phyloP scores from a whole-genome alignment of 2,113 vertebrate species.

The Tragelaphus imberbis region DNA sequence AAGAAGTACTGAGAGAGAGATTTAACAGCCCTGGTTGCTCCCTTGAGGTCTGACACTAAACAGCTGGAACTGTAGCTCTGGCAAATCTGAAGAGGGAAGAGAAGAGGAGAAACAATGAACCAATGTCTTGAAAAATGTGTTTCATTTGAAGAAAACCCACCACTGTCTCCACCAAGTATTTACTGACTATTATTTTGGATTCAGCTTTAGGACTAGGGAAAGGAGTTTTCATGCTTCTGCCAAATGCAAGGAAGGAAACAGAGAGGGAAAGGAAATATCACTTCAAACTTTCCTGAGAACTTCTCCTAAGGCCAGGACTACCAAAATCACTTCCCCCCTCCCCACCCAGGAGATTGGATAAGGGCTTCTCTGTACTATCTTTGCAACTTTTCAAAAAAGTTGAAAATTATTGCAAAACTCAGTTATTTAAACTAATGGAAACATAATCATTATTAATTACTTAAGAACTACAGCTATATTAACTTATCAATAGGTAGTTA shows the following conservation, averaged over 20 bases:
- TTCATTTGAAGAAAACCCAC: not conserved
- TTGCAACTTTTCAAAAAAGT: slow-evolving; percentile 6
- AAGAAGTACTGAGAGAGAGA: slow-evolving; percentile 41
- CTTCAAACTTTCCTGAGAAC: slow-evolving; percentile 28
- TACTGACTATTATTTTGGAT: not conserved
- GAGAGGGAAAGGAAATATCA: not conserved
- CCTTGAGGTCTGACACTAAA: slow-evolving; percentile 41
- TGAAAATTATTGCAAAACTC: not conserved
- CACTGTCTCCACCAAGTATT: not conserved
- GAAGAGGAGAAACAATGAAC: slow-evolving; percentile 8
- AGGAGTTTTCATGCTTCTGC: not conserved
- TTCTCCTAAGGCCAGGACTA: not conserved
- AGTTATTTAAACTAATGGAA: not conserved
- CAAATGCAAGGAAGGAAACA: not conserved
- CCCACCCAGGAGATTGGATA: not conserved
- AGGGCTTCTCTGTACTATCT: not conserved
- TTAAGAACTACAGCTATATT: not conserved
- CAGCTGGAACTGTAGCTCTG: slow-evolving; percentile 21
- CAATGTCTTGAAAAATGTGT: not conserved
- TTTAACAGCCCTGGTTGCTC: not conserved
- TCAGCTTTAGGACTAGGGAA: not conserved
- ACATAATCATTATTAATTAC: not conserved
- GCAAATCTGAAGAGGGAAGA: slow-evolving; percentile 28
- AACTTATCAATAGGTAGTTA: not conserved
- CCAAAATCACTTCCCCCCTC: not conserved